Evolutionary conservation across 2,113 vertebrate genomes (phyloP).

Genomic region (Atrichornis clamosus): DNA sequence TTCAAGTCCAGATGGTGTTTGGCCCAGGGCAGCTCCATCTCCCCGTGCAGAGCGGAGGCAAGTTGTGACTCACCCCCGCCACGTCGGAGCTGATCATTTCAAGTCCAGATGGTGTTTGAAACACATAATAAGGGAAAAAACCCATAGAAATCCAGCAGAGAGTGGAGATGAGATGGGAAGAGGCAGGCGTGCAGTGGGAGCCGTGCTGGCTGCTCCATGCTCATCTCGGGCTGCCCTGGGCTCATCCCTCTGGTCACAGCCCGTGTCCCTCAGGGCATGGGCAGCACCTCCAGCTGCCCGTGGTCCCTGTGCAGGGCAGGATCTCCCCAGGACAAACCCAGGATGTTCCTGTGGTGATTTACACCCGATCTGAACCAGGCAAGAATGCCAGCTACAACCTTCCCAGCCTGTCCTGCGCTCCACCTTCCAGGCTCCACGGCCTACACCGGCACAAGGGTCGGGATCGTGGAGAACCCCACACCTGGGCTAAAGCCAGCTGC

Average conservation of each 20-base stretch:
- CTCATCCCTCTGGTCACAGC: neutral
- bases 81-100: neutral
- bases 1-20: no score
- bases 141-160: neutral
- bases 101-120: conserved; percentile 37
- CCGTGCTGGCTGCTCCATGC: neutral
- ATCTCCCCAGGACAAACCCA: neutral
- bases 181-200: neutral
- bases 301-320: accelerated
- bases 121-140: accelerated
- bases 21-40: neutral
- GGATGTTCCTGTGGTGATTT: neutral
- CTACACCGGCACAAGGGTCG: accelerated
- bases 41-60: neutral
- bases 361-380: neutral
- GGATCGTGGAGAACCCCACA: accelerated
- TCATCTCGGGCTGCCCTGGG: neutral
- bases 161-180: neutral
- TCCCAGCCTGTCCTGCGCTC: accelerated
- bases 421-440: neutral
- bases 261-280: neutral
- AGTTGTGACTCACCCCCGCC: neutral
- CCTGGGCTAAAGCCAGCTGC: neutral
- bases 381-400: neutral
- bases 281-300: neutral